phyloP scores from a whole-genome alignment of 23 tunicate species.

The Clavelina lepadiformis region DNA sequence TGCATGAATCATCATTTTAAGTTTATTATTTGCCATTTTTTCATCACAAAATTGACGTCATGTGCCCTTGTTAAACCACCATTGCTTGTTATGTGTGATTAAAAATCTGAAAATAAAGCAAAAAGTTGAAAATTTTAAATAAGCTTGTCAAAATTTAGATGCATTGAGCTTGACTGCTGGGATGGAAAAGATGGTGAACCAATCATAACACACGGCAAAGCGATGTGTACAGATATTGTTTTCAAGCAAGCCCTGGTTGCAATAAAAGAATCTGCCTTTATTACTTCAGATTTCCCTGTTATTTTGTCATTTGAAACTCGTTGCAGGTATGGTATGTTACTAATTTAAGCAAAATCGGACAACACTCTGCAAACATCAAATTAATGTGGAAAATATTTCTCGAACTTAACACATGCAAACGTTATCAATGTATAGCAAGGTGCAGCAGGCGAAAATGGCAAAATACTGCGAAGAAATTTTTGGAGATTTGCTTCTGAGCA shows the following conservation, averaged over 20 bases:
- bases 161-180: constrained; percentile 98
- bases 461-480: constrained; percentile 91
- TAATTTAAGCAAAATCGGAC: no score
- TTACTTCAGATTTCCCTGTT: constrained; percentile 86
- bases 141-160: constrained; percentile 44
- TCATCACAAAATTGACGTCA: no score
- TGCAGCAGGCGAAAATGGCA: constrained; percentile 78
- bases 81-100: no score
- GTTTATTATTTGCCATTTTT: no score
- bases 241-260: constrained; percentile 72
- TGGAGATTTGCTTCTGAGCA: constrained; percentile 60
- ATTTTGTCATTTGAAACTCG: constrained; percentile 91
- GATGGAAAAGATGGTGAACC: constrained; percentile 96
- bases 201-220: constrained; percentile 95
- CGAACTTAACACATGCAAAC: no score
- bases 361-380: no score
- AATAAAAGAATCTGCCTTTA: constrained; percentile 88
- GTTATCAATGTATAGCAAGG: constrained; percentile 89
- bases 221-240: constrained; percentile 93
- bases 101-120: no score
- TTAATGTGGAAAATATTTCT: no score
- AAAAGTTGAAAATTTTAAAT: no score
- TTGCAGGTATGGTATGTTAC: constrained; percentile 62
- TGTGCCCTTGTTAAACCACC: no score
- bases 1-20: no score